Evolutionary conservation across 2,113 vertebrate genomes (phyloP), one percentile per base, ranked within the genome.

Genomic region (Columba livia): DNA sequence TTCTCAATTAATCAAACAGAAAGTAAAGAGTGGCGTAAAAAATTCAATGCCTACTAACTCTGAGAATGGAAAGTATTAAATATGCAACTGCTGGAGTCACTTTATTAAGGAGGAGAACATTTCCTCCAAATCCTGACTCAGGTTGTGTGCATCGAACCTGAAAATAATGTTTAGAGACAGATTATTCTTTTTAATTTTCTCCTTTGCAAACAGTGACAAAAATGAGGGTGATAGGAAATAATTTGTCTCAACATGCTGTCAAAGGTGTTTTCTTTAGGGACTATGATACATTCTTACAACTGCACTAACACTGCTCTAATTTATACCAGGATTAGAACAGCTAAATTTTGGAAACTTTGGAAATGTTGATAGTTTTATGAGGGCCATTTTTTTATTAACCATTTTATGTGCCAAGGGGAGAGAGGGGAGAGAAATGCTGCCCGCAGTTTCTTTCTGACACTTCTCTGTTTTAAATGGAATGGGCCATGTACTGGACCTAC

Each of bases 141-240:
- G 29, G 21, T 24, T 73, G 44, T 51, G 44, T 54, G 38, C 71
- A 38, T 7, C 11, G 24, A 90, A 70, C 32, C 47, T 78, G 48
- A 24, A 90, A 91, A 91, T 88, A 93, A 92, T n/a, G 4, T 81
- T 92, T 88, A 40, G 73, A 71, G 79, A 79, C 14, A 77, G 38
- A 83, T 90, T 92, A 90, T 96, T 88, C 1, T 1, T 88, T 91
- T 91, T 90, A 81, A 90, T 94, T 92, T 93, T 85, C 69, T 90
- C 28, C 72, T 90, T 86, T 95, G 26, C 56, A 86, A 75, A 84
- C 79, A 95, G 64, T 80, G 48, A 78, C 51, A 91, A 85, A 91
- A 94, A 79, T 71, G 12, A 94, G 36, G 24, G 6, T 48, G 48
- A 90, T 64, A 74, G 25, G 70, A 80, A 86, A 84, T 56, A 48